Evolutionary conservation across 1,140 invertebrate species (phyloP).

Genomic region (Saccostrea cuccullata): DNA sequence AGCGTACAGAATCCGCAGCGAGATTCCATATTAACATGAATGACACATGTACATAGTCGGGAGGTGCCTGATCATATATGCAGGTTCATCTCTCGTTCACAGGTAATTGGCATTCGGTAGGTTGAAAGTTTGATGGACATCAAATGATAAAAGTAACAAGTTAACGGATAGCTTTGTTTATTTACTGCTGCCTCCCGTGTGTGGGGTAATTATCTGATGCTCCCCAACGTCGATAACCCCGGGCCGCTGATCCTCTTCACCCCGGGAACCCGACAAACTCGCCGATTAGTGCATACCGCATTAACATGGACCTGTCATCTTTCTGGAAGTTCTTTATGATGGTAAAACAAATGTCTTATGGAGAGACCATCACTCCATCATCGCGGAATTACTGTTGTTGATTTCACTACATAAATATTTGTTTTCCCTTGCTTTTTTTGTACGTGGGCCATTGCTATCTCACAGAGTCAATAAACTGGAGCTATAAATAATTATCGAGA

Average conservation of each 20-base stretch:
- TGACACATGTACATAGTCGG: neutral
- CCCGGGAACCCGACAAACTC: neutral
- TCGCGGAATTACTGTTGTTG: neutral
- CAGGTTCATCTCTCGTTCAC: conserved; percentile 30
- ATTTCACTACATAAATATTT: neutral
- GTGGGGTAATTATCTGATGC: neutral
- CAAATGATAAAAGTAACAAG: conserved; percentile 30
- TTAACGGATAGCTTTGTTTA: neutral
- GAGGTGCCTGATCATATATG: neutral
- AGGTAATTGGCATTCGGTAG: conserved; percentile 3
- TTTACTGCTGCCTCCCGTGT: neutral
- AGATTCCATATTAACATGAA: neutral
- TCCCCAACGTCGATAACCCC: neutral
- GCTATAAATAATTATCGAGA: neutral
- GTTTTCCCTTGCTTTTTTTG: neutral
- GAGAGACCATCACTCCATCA: neutral
- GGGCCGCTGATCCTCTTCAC: neutral
- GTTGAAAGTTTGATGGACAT: conserved; percentile 18
- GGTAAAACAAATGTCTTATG: conserved; percentile 6
- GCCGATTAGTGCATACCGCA: neutral
- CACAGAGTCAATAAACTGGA: neutral
- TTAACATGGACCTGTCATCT: neutral
- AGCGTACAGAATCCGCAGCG: neutral
- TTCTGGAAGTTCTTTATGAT: neutral
- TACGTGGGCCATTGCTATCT: neutral